Base-by-base conservation (phyloP, 1,140 invertebrate species). In the Gerris buenoi region DNA sequence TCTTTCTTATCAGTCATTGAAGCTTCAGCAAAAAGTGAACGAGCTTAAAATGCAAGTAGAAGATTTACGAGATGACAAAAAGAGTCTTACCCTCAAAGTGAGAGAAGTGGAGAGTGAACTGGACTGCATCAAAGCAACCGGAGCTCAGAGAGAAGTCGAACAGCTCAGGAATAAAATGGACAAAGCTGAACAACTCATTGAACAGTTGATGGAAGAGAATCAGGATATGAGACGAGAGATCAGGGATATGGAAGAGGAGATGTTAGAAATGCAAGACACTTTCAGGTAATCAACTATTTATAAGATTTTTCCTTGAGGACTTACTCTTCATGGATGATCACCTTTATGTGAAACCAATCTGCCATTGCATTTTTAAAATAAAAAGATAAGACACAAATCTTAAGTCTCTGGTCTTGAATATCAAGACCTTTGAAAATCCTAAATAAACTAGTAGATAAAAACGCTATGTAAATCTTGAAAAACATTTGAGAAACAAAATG, bases 241-340 rank as follows among this genome's bases (percentile, higher is more conserved):
- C 23, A 79, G 89, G 63, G 91, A 96, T 73, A 80, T 98, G 73
- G 91, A 95, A 74, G 90, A 94, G 67, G 95, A 98, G 81, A 95
- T 98, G 78, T 95, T 98, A 74, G 95, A 99, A 79, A 90, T 98
- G 86, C 94, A 98, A 76, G 93, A 97, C 76, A 94, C 92, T 76
- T 97, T 97, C 78, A 85, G 88, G 84, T 86, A n/a, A n/a, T n/a
- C n/a, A n/a, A n/a, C n/a, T n/a, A n/a, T n/a, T n/a, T n/a, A n/a
- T n/a, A n/a, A n/a, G n/a, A n/a, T n/a, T n/a, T n/a, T n/a, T n/a
- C n/a, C n/a, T n/a, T n/a, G n/a, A n/a, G n/a, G n/a, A n/a, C n/a
- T n/a, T n/a, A n/a, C n/a, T n/a, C n/a, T n/a, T n/a, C n/a, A n/a
- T n/a, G n/a, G n/a, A n/a, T n/a, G n/a, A n/a, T n/a, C n/a, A n/a